These are phyloP conservation scores for Heliocidaris tuberculata DNA, from an alignment of 35 echinoderm and acorn worm genomes.

Conservation along the genomic window DNA sequence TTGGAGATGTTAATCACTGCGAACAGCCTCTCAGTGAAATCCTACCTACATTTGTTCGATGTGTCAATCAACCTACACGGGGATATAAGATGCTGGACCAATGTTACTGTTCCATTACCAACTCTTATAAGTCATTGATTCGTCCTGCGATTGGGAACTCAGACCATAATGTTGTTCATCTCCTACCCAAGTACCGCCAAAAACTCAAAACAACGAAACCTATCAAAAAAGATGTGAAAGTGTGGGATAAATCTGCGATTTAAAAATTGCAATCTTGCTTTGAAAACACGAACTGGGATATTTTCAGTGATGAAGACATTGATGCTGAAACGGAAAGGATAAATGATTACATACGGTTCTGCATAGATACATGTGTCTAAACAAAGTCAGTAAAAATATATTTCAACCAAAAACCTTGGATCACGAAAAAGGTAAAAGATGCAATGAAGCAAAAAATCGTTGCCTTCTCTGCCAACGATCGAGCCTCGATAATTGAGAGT, in stretches of 20 bases:
- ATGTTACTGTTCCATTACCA: not conserved
- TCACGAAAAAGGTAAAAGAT: no score
- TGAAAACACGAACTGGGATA: no score
- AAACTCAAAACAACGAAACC: not conserved
- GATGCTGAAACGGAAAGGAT: no score
- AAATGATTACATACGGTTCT: no score
- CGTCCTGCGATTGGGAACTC: not conserved
- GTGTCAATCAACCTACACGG: not conserved
- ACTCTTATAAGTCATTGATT: not conserved
- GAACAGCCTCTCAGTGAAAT: not conserved
- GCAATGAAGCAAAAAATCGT: no score
- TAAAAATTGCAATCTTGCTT: not conserved
- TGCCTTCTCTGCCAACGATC: no score
- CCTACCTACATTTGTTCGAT: no score
- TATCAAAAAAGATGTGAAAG: not conserved
- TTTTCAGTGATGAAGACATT: no score
- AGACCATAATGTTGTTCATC: not conserved
- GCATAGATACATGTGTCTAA: no score
- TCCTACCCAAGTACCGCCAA: not conserved
- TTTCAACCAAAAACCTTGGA: no score
- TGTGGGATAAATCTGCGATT: not conserved
- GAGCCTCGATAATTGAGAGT: no score
- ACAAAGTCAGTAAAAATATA: no score
- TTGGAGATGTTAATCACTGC: conserved; percentile 49
- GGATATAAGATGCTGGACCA: not conserved